Evolutionary conservation across 2,797 vertebrate species (phyloP), one percentile per base, ranked within the genome.

Genomic region (Coregonus sp.): DNA sequence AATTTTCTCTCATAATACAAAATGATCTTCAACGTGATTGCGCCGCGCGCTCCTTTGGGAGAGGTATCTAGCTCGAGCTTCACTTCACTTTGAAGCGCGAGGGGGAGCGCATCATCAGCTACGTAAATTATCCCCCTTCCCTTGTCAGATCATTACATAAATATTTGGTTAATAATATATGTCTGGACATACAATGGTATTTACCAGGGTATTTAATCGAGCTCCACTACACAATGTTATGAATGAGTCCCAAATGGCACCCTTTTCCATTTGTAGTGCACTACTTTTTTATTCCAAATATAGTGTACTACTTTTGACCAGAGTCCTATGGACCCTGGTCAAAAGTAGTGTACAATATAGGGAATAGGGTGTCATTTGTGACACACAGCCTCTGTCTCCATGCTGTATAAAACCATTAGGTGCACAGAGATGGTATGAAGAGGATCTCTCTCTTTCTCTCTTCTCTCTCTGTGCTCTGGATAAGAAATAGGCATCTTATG

Each of bases 131-230:
- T 74, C 56, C 50, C 78, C 37, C 25, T 16, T 18, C 75, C 69
- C 70, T 71, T 40, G 78, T 75, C 59, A 72, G 69, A 78, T 82
- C 56, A 33, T 80, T 90, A 92, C 89, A 88, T 89, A 81, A 86
- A 84, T 81, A 79, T 52, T 86, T 79, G 61, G 78, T 87, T 85
- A 85, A 84, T 87, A 86, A 87, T 85, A 86, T 25, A 87, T 79
- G 82, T 86, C 51, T 76, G 77, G 80, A 82, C 78, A 68, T 75
- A 84, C 66, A 77, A 73, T 75, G 31, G 15, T 9, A 51, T 35
- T n/a, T 15, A 15, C 25, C 31, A 18, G 73, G n/a, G 71, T 67
- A 61, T 72, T 56, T 54, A 52, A 59, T 18, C 65, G 47, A 47
- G 35, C 50, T 68, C 37, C 51, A 63, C 52, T 78, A 80, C 71